Base-by-base conservation (phyloP, 92 coral and sea anemone species). In the Actinostola sp. region DNA sequence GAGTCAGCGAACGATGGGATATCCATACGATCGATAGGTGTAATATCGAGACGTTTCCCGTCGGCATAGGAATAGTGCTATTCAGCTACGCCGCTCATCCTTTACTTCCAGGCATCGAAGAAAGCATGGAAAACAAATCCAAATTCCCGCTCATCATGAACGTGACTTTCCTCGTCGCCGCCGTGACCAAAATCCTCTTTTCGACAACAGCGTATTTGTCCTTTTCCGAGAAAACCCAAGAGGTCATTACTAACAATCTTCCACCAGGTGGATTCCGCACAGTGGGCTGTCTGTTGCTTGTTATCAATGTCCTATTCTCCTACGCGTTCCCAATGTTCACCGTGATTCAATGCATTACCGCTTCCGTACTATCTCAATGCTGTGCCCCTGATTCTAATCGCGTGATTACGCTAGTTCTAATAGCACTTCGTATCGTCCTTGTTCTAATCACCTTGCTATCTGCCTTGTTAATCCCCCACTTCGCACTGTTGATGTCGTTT, bases 41-140 rank as follows among this genome's bases (percentile, higher is more conserved):
- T 58, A 63, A 75, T 34, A 50, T 82, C 14, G 79, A 69, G 31
- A 81, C 86, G 26, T 62, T 76, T 2, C 86, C 90, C 16, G 83
- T 85, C 15, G 86, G 82, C 0, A 61, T 85, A 26, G 90, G 90
- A 23, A 81, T 85, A 2, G 74, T 85, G 13, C 58, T 85, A 15
- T 85, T 85, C 70, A 85, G 86, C 70, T 80, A 85, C 25, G 90
- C 90, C 19, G 86, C 86, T 24, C 90, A 85, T 55, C 85, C 86
- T 0, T 60, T 85, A 13, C 67, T 85, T 17, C 90, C 90, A 34
- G 79, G 90, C 8, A 72, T 85, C 16, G 90, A 85, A 71, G 65
- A 82, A 56, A 76, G 82, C 58, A 46, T 85, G 70, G 50, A 70
- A 28, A 68, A 80, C 65, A 80, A 72, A 60, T 45, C 82, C 0